Evolutionary conservation across 2,888 invertebrate genomes (phyloP), one percentile per base, ranked within the genome.

Genomic region (Hybos culiciformis): DNA sequence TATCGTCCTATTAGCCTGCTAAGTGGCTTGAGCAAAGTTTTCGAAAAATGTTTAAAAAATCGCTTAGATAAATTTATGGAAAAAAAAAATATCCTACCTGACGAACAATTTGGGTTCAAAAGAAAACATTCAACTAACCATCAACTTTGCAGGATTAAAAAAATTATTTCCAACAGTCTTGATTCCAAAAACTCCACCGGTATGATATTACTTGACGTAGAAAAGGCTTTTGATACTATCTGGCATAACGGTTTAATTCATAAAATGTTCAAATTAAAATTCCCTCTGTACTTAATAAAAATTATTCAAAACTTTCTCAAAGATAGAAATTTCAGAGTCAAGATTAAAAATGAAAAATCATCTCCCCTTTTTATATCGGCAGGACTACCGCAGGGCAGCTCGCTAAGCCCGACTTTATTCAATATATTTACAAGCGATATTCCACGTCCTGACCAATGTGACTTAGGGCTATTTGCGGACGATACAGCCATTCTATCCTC

Each of bases 221-320:
- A 53, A 33, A 55, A 56, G 43, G 59, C 58, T 1, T 60, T 62
- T 44, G 55, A 61, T 46, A 49, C 51, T n/a, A 56, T 62, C 4
- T 60, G 59, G 56, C 57, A 58, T 33, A 41, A 52, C 3, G 57
- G 53, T 5, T 50, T 59, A 1, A 19, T 55, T 7, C 46, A 41
- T 37, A 55, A 54, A 48, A 44, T 59, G n/a, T 43, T 42, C 18
- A 24, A 43, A 32, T 37, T 32, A 19, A 38, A 50, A 14, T 42
- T 53, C 24, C 53, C 55, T 37, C 19, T 23, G n/a, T 37, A 52
- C 23, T 41, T 50, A 20, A 47, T 52, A 1, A 46, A 50, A 46
- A 43, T 56, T 3, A 43, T 59, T 8, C 26, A 41, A 20, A 43
- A 20, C 4, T 45, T 45, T 36, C 21, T 45, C n/a, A 14, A 26